Percentiles rank a stretch among this genome's conserved stretches.
phyloP scores from a whole-genome alignment of 2,797 vertebrate genomes.

The Myotis myotis region DNA sequence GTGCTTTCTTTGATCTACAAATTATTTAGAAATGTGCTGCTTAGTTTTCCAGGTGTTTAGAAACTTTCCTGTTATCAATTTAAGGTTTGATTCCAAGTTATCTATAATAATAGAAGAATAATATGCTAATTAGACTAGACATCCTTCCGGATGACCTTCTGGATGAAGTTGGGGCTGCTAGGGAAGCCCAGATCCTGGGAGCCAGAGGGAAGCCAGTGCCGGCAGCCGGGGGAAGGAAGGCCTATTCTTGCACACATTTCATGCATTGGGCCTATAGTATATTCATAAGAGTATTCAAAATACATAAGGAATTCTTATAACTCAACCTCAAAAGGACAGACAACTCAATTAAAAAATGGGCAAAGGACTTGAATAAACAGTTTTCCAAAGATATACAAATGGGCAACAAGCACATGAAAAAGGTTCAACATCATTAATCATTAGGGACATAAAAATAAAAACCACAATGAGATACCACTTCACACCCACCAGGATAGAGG shows the following conservation, averaged over 20 bases:
- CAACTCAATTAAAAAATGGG: not conserved
- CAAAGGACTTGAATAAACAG: not conserved
- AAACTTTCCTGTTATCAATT: not conserved
- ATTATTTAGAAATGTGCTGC: not conserved
- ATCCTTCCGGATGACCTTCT: no score
- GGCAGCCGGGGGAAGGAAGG: no score
- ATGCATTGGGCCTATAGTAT: no score
- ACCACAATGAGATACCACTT: not conserved
- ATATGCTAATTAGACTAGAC: no score
- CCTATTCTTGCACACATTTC: no score
- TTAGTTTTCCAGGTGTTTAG: not conserved
- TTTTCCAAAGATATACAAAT: not conserved
- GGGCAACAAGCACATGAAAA: not conserved
- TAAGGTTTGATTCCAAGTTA: not conserved
- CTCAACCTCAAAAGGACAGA: not conserved
- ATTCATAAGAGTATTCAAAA: not conserved
- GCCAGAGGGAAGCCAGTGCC: no score
- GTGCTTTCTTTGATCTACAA: not conserved
- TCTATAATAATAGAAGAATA: not conserved
- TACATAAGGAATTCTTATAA: not conserved
- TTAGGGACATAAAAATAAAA: not conserved
- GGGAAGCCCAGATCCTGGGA: no score
- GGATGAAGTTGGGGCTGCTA: no score
- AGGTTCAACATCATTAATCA: not conserved
- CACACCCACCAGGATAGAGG: not conserved